Evolutionary conservation across 2,797 vertebrate genomes (phyloP), one percentile per base, ranked within the genome.

Genomic region (Loris lydekkerianus): DNA sequence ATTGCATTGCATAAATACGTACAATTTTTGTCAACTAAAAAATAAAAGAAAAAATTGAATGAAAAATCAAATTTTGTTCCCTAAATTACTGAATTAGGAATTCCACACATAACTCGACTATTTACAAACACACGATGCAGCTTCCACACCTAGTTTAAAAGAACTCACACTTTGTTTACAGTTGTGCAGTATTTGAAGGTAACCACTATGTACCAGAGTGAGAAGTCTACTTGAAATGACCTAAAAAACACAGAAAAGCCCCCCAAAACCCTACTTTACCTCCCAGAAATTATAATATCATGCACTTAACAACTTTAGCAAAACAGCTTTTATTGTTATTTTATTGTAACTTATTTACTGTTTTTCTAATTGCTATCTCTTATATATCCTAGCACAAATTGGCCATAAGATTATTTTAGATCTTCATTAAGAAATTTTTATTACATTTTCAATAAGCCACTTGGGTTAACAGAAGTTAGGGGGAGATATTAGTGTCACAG

Each of bases 391-490:
- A 88, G 63, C 94, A 95, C 93, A 97, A 95, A 96, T 91, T 97
- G 94, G 88, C 89, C 94, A 75, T 97, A 96, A 89, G 77, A 3
- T 0, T 94, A n/a, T 56, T 96, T 86, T 86, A 92, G 94, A 78
- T 98, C 94, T 97, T 93, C 81, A 95, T 92, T 97, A 92, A 96
- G 80, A 97, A 97, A 91, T 76, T 27, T 75, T 89, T 94, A 98
- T 95, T 94, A 97, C 97, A 92, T 96, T 96, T 88, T 93, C 95
- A 76, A 93, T 13, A 25, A 97, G 82, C 94, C 93, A 93, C 86
- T 97, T 97, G 90, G 93, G 91, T 96, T 97, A 96, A 97, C 96
- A 97, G 96, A 97, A 98, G 81, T 69, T 80, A 93, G 78, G 86
- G 91, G 96, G 88, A 97, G 90, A 97, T 21, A 95, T 65, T 97